Conservation (phyloP, 1,140 invertebrate genomes). For the Meteorus sp. region DNA sequence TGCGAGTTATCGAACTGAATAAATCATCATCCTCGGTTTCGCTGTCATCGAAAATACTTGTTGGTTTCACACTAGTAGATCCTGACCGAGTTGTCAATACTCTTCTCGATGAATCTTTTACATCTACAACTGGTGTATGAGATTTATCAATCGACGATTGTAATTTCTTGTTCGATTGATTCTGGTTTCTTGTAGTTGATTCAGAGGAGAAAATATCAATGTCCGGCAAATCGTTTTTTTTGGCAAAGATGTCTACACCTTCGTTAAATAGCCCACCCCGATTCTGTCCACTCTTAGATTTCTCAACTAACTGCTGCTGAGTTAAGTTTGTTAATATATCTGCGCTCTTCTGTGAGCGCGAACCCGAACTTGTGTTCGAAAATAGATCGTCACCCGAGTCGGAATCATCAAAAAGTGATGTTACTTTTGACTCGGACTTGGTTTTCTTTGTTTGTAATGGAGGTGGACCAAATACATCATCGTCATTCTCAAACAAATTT, state of each 20-base stretch:
- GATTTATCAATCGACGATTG: slow-evolving; percentile 29
- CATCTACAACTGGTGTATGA: slow-evolving; percentile 5
- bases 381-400: slow-evolving; percentile 50
- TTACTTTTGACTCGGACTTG: slow-evolving; percentile 39
- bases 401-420: slow-evolving; percentile 46
- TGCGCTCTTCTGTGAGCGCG: slow-evolving; percentile 42
- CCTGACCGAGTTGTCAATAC: neutral
- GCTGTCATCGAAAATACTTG: slow-evolving; percentile 35
- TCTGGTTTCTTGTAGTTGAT: neutral
- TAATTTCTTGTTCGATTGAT: slow-evolving; percentile 9
- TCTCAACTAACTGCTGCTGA: slow-evolving; percentile 24
- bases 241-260: slow-evolving; percentile 38
- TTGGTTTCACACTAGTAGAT: slow-evolving; percentile 5
- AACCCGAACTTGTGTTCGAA: slow-evolving; percentile 41
- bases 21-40: slow-evolving; percentile 36
- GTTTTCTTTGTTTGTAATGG: slow-evolving; percentile 38
- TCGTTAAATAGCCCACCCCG: slow-evolving; percentile 42
- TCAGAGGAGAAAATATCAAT: slow-evolving; percentile 41
- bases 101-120: neutral
- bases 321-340: slow-evolving; percentile 31
- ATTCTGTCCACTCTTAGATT: slow-evolving; percentile 23
- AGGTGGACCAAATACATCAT: slow-evolving; percentile 48
- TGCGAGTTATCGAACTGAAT: slow-evolving; percentile 18
- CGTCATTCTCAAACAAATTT: slow-evolving; percentile 36
- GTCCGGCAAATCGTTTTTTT: slow-evolving; percentile 39